A percentile compares a stretch with the other conserved stretches of the same genome.
Conservation (phyloP, 2,797 vertebrate species). For the Taeniopygia guttata region DNA sequence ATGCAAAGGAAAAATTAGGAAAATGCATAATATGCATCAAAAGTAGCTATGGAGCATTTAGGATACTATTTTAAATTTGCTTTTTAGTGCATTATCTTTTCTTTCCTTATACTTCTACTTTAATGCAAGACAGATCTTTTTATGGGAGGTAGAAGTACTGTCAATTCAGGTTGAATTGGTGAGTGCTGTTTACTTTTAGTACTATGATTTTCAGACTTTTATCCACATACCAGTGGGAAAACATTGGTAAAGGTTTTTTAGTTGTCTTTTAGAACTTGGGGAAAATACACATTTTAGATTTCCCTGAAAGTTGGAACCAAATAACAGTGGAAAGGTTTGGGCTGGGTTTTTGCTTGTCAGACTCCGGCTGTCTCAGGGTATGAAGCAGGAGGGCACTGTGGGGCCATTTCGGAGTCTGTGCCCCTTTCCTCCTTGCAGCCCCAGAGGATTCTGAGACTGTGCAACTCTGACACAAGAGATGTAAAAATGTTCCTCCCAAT, state of each 20-base stretch:
- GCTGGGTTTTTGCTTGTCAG: neutral
- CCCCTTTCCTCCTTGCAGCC: neutral
- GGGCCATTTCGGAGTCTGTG: fast-evolving
- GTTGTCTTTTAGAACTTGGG: neutral
- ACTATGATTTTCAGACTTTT: neutral
- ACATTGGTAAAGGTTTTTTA: neutral
- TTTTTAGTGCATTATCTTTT: neutral
- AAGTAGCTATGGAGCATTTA: neutral
- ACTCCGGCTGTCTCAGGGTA: neutral
- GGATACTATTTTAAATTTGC: neutral
- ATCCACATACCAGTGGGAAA: fast-evolving
- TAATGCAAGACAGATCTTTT: neutral
- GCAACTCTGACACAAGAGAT: neutral
- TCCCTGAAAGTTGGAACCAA: neutral
- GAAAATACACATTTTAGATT: neutral
- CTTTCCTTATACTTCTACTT: neutral
- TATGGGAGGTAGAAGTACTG: neutral
- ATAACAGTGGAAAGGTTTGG: neutral
- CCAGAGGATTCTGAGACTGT: neutral
- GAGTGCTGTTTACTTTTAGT: neutral
- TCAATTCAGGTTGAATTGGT: neutral
- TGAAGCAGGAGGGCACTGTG: neutral
- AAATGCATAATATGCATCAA: neutral
- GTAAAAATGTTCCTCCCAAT: fast-evolving
- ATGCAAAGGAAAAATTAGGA: neutral